Conservation (phyloP, 2,113 vertebrate genomes). For the Brachypteracias leptosomus region DNA sequence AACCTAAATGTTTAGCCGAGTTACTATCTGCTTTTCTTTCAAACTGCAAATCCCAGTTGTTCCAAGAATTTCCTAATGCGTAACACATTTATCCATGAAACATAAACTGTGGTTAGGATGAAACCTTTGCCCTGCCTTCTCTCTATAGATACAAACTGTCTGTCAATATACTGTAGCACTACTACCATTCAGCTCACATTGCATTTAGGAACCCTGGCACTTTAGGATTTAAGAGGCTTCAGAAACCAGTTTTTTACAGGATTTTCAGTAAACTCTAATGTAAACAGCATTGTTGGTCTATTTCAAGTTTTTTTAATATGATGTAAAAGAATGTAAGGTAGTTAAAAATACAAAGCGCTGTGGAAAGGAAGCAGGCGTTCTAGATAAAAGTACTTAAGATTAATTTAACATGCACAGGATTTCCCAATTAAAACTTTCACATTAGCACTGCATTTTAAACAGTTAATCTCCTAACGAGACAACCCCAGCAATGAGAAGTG, state of each 20-base stretch:
- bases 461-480: slow-evolving; percentile 74
- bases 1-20: background rate
- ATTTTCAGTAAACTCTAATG: background rate
- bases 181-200: background rate
- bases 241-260: background rate
- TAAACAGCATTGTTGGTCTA: background rate
- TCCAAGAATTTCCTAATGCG: slow-evolving; percentile 7
- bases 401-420: slow-evolving; percentile 73
- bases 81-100: slow-evolving; percentile 2
- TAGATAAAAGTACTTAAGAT: slow-evolving; percentile 72
- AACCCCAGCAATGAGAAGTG: slow-evolving; percentile 65
- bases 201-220: background rate
- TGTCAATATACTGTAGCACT: background rate
- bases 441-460: slow-evolving; percentile 73
- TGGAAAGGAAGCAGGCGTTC: slow-evolving; percentile 46
- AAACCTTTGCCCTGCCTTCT: slow-evolving; percentile 31
- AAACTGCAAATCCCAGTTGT: slow-evolving; percentile 29
- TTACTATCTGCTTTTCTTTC: slow-evolving; percentile 7
- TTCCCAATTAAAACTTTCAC: slow-evolving; percentile 76
- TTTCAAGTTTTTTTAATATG: slow-evolving; percentile 20
- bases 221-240: background rate
- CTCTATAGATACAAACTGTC: background rate
- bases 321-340: slow-evolving; percentile 10
- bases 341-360: slow-evolving; percentile 17
- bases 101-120: background rate